phyloP scores from a whole-genome alignment of 30 jellyfish, hydroid and myxozoan genomes.

The Phacellophora camtschatica region DNA sequence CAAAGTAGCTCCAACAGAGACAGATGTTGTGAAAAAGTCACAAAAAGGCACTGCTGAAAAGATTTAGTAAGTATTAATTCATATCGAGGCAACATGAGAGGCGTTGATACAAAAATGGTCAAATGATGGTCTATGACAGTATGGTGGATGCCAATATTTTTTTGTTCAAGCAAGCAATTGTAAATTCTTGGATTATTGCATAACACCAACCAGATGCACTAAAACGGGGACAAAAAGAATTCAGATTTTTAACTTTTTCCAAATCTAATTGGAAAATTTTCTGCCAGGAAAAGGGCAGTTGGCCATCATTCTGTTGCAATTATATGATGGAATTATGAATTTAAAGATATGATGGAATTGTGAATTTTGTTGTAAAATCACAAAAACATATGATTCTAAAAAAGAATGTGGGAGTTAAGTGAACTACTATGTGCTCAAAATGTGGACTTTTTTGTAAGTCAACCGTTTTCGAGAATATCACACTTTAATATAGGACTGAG shows the following conservation, averaged over 20 bases:
- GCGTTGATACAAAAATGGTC: conserved; percentile 22
- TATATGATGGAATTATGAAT: no score
- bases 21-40: no score
- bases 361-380: not conserved
- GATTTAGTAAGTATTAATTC: not conserved
- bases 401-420: conserved; percentile 13
- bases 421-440: no score
- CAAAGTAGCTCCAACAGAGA: no score
- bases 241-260: not conserved
- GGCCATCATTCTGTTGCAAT: conserved; percentile 10
- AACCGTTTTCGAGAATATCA: conserved; percentile 10
- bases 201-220: not conserved
- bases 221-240: not conserved
- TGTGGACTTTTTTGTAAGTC: not conserved
- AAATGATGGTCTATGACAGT: conserved; percentile 1
- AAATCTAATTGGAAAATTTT: not conserved
- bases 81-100: conserved; percentile 6
- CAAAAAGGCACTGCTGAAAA: conserved; percentile 44
- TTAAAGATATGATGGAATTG: conserved; percentile 9
- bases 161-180: no score
- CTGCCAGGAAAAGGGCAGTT: conserved; percentile 4
- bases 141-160: conserved; percentile 11
- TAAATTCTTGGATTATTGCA: conserved; percentile 6
- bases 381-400: not conserved
- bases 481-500: not conserved